phyloP scores from a whole-genome alignment of 2,888 invertebrate species.

The Chaetoderma sp. region DNA sequence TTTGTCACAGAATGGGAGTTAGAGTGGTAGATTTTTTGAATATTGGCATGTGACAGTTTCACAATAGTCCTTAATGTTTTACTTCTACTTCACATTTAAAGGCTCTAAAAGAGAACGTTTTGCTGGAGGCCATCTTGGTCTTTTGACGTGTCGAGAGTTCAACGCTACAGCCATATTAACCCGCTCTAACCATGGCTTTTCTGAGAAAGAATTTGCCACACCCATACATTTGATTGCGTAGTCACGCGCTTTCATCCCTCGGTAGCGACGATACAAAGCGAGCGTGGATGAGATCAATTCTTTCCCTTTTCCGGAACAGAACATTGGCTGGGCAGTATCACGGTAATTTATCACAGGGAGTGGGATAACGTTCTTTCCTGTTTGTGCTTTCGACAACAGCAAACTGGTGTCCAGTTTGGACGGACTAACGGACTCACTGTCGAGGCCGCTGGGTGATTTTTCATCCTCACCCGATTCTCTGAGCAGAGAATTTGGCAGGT shows the following conservation, averaged over 20 bases:
- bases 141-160: conserved; percentile 55
- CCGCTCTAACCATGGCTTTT: conserved; percentile 67
- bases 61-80: too few relatives aligned
- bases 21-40: too few relatives aligned
- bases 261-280: conserved; percentile 52
- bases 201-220: conserved; percentile 65
- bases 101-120: too few relatives aligned
- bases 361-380: conserved; percentile 54
- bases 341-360: conserved; percentile 59
- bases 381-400: conserved; percentile 45
- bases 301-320: conserved; percentile 53
- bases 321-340: conserved; percentile 56
- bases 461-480: neutral
- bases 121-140: neutral
- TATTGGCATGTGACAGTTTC: too few relatives aligned
- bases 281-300: conserved; percentile 54
- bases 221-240: conserved; percentile 65
- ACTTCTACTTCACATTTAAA: too few relatives aligned
- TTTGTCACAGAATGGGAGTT: too few relatives aligned
- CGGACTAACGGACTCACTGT: neutral
- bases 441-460: neutral
- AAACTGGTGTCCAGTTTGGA: conserved; percentile 39
- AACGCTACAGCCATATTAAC: conserved; percentile 65
- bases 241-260: conserved; percentile 60
- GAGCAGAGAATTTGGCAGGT: neutral